Conservation (phyloP, 1,140 invertebrate genomes). For the Araneus ventricosus region DNA sequence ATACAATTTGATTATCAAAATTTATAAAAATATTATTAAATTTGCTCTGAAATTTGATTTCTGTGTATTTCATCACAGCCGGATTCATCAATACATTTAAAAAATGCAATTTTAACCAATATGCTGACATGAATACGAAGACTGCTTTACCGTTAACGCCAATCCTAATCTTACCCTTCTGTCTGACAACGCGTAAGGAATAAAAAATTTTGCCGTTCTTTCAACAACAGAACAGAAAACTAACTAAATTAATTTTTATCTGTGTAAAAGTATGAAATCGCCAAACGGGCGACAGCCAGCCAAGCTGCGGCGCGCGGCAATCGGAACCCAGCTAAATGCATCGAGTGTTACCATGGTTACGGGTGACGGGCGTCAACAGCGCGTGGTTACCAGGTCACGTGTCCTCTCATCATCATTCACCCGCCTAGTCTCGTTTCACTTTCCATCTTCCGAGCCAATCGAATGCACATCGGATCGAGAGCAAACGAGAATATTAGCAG, state of each 20-base stretch:
- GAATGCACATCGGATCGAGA: conserved; percentile 11
- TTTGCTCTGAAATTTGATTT: no score
- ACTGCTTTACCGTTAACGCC: no score
- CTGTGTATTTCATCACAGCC: no score
- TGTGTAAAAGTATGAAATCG: neutral
- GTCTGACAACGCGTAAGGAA: no score
- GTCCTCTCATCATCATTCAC: conserved; percentile 54
- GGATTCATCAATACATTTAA: no score
- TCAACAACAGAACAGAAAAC: neutral
- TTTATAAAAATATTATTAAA: no score
- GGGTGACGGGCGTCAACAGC: conserved; percentile 64
- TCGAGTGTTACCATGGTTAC: conserved; percentile 53
- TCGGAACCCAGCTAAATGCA: conserved; percentile 46
- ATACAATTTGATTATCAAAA: no score
- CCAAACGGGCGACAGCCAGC: neutral
- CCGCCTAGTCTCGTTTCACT: conserved; percentile 27
- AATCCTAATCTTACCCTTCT: no score
- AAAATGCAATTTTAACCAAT: no score
- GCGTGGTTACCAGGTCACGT: conserved; percentile 56
- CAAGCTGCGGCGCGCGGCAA: neutral
- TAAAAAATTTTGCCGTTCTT: neutral
- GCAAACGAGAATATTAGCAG: conserved; percentile 17
- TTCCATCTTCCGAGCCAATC: conserved; percentile 12
- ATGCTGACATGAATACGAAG: no score
- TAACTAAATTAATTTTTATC: neutral